These are phyloP conservation scores for Atlantisia rogersi DNA, from an alignment of 2,113 vertebrate species.

Conservation along the genomic window DNA sequence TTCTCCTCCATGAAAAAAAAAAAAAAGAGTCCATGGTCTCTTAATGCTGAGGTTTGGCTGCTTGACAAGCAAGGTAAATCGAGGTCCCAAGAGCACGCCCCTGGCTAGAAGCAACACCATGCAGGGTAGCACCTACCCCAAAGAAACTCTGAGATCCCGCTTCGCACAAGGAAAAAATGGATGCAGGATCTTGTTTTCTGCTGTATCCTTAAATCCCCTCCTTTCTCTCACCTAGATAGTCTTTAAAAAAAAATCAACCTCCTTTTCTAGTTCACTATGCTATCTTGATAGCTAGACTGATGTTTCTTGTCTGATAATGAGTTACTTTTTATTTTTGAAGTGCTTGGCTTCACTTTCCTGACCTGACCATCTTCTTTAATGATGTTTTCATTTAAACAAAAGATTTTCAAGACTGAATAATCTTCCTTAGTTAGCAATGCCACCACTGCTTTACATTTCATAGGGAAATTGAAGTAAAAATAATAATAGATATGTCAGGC, in stretches of 20 bases:
- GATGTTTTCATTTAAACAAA: not conserved
- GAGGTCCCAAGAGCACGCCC: fast-evolving
- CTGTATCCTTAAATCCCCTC: not conserved
- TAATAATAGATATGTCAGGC: not conserved
- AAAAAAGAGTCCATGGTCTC: not conserved
- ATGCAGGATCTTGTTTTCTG: not conserved
- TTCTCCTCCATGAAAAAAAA: not conserved
- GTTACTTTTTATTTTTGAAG: not conserved
- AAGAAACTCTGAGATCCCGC: not conserved
- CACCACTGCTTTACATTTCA: not conserved
- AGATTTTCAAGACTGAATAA: not conserved
- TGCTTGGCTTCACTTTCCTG: not conserved
- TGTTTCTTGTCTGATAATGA: not conserved
- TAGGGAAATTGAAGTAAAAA: not conserved
- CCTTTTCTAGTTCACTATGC: not conserved
- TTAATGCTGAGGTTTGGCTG: not conserved
- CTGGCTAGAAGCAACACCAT: fast-evolving
- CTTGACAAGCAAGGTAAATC: fast-evolving
- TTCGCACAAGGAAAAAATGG: not conserved
- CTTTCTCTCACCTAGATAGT: not conserved
- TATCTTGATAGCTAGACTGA: not conserved
- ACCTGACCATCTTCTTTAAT: not conserved
- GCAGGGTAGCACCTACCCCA: not conserved
- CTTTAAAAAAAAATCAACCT: not conserved
- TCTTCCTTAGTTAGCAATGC: not conserved